Conservation (phyloP, 2,113 vertebrate species). For the Nothocercus nigrocapillus region DNA sequence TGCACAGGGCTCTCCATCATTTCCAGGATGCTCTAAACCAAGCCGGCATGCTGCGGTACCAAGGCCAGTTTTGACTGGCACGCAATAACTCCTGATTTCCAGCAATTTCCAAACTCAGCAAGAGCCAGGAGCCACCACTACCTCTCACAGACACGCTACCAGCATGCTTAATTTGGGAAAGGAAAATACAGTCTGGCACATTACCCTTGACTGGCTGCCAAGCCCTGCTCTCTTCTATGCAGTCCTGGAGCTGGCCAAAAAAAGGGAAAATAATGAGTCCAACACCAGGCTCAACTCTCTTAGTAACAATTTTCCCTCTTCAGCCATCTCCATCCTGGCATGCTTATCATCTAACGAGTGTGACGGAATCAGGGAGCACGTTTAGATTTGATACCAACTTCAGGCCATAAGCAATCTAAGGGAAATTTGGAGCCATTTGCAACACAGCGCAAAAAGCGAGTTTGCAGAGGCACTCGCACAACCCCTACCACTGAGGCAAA, state of each 20-base stretch:
- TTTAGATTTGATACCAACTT: neutral
- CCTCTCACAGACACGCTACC: slow-evolving; percentile 51
- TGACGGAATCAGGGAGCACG: neutral
- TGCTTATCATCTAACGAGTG: neutral
- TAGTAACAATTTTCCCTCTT: neutral
- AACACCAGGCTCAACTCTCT: neutral
- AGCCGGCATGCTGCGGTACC: neutral
- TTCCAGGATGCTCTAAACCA: slow-evolving; percentile 31
- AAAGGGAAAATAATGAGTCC: neutral
- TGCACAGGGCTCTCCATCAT: neutral
- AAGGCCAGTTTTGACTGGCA: slow-evolving; percentile 46
- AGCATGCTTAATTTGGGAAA: slow-evolving; percentile 66
- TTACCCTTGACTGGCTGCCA: slow-evolving; percentile 33
- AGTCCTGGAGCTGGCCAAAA: neutral
- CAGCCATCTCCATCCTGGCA: fast-evolving
- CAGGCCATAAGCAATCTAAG: neutral
- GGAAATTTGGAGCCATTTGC: neutral
- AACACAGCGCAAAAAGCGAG: neutral
- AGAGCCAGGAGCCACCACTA: slow-evolving; percentile 41
- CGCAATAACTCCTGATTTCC: neutral
- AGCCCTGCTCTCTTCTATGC: neutral
- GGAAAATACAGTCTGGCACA: slow-evolving; percentile 67
- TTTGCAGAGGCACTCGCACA: neutral
- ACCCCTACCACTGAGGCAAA: neutral
- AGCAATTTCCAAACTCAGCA: slow-evolving; percentile 43